A percentile compares a stretch with the other conserved stretches of the same genome.
These are phyloP conservation scores for Fulica atra DNA, from an alignment of 2,113 vertebrate species.

Conservation along the genomic window DNA sequence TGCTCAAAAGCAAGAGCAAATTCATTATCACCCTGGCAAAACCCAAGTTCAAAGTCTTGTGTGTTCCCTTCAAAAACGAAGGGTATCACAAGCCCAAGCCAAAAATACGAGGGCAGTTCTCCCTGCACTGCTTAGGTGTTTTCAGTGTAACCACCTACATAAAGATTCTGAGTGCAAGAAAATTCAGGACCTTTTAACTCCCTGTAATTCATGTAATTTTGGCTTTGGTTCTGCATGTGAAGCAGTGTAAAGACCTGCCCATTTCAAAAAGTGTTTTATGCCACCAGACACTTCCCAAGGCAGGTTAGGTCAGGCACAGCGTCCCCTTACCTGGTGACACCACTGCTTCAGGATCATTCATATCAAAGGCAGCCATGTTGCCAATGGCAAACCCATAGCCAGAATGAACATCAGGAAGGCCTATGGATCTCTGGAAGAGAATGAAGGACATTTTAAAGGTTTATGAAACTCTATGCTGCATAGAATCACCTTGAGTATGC, in stretches of 20 bases:
- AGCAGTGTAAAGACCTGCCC: neutral
- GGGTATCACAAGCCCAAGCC: neutral
- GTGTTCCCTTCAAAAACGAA: neutral
- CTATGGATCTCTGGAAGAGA: slow-evolving; percentile 87
- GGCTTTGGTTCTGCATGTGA: neutral
- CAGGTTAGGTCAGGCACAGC: neutral
- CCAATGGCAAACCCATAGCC: slow-evolving; percentile 98
- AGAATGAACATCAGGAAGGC: slow-evolving; percentile 96
- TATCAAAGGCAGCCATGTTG: slow-evolving; percentile 98
- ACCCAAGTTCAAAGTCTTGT: neutral
- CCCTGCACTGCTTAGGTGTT: neutral
- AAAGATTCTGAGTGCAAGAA: neutral
- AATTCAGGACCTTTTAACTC: neutral
- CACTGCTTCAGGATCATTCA: slow-evolving; percentile 89
- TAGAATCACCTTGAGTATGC: neutral
- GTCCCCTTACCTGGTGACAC: slow-evolving; percentile 89
- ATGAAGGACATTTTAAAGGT: neutral
- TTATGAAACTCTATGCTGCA: neutral
- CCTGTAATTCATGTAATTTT: neutral
- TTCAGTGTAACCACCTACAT: neutral
- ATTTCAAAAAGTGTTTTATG: neutral
- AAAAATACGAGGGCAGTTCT: neutral
- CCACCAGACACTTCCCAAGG: neutral
- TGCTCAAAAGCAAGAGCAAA: neutral
- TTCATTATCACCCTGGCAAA: neutral